These are phyloP conservation scores for Theocolax elegans DNA, from an alignment of 1,140 invertebrate genomes.

Conservation along the genomic window DNA sequence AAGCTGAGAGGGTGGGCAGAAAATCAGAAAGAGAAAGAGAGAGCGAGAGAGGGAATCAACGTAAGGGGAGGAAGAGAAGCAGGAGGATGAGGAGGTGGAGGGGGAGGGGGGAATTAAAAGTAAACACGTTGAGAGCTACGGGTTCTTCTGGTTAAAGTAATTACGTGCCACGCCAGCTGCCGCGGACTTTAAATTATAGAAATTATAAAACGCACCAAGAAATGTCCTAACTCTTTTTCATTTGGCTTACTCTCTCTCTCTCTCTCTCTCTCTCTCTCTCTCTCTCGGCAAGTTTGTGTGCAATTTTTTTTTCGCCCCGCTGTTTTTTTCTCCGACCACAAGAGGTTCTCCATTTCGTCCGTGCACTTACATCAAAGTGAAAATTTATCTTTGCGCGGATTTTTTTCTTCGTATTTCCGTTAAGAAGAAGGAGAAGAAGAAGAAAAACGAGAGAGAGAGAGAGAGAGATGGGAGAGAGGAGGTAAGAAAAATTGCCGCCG, in stretches of 20 bases:
- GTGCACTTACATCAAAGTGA: constrained; percentile 13
- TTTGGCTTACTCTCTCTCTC: not conserved
- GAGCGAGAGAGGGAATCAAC: not conserved
- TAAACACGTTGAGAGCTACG: constrained; percentile 63
- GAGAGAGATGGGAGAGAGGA: not conserved
- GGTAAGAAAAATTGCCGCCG: not conserved
- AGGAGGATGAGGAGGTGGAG: not conserved
- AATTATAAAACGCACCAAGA: constrained; percentile 65
- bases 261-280: not conserved
- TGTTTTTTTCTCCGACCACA: constrained; percentile 40
- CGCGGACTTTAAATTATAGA: constrained; percentile 68
- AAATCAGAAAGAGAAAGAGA: not conserved
- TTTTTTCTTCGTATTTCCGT: not conserved
- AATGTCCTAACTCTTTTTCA: constrained; percentile 46
- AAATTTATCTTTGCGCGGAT: constrained; percentile 26
- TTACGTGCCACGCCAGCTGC: constrained; percentile 67
- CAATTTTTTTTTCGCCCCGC: not conserved
- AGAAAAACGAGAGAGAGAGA: not conserved
- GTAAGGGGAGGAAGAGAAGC: constrained; percentile 4
- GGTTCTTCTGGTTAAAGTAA: constrained; percentile 68
- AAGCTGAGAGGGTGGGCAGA: constrained; percentile 13
- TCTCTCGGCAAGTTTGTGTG: not conserved
- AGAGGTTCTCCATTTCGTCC: constrained; percentile 18
- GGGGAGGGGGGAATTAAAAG: constrained; percentile 62
- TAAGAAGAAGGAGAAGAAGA: not conserved